phyloP scores from a whole-genome alignment of 1,140 invertebrate species.

The Pseudomyrmex dendroicus region DNA sequence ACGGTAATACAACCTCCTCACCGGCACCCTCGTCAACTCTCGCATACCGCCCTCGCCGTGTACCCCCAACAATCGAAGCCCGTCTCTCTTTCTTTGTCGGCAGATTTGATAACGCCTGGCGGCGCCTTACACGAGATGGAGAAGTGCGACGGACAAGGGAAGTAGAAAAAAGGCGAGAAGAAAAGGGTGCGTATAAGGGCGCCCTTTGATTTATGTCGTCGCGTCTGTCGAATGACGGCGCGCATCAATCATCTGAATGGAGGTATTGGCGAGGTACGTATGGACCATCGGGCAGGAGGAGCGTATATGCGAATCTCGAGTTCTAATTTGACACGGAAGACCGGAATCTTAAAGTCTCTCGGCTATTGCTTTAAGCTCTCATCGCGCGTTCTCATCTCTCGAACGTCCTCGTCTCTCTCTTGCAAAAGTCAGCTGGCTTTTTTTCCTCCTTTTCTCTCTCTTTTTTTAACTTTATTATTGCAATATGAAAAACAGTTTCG shows the following conservation, averaged over 20 bases:
- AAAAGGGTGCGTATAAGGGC: conserved; percentile 56
- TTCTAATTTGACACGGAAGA: conserved; percentile 46
- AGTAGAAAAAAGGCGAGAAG: conserved; percentile 40
- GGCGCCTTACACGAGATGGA: conserved; percentile 17
- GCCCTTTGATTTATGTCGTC: conserved; percentile 79
- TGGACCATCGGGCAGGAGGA: conserved; percentile 19
- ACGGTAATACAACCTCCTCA: conserved; percentile 60
- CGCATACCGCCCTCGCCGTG: conserved; percentile 34
- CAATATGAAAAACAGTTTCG: no score
- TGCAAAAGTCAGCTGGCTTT: no score
- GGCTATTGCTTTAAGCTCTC: no score
- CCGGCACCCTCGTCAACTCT: conserved; percentile 63
- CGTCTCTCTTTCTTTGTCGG: conserved; percentile 69
- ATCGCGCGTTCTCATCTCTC: no score
- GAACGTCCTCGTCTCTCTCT: no score
- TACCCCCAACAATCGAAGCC: conserved; percentile 72
- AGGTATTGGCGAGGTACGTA: conserved; percentile 40
- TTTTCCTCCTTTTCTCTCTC: no score
- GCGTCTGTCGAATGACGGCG: conserved; percentile 73
- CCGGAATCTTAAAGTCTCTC: no score
- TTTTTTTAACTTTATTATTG: no score
- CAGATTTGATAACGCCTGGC: conserved; percentile 68
- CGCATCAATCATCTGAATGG: conserved; percentile 76
- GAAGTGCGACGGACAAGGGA: not conserved
- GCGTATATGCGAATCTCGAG: conserved; percentile 46